These are phyloP conservation scores for Halichoeres trimaculatus DNA, from an alignment of 2,113 vertebrate genomes.

Conservation along the genomic window DNA sequence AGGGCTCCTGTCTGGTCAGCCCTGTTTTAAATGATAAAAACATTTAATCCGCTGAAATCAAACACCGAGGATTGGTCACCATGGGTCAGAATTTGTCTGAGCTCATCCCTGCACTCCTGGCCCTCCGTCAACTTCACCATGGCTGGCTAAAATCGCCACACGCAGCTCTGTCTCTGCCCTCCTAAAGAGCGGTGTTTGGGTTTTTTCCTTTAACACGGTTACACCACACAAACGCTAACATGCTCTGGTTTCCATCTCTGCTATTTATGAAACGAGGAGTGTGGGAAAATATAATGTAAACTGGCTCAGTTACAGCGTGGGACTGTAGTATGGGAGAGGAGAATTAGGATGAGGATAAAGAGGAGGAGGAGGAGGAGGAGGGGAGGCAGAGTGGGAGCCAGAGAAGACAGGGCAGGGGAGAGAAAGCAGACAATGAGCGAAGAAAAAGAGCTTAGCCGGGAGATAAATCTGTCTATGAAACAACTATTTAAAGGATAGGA, in stretches of 20 bases:
- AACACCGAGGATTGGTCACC: conserved; percentile 39
- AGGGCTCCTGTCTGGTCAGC: conserved; percentile 59
- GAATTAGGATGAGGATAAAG: conserved; percentile 12
- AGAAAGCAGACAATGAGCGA: conserved; percentile 39
- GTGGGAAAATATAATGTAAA: conserved; percentile 68
- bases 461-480: conserved; percentile 52
- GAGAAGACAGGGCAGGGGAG: conserved; percentile 28
- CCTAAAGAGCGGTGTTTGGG: conserved; percentile 12
- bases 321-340: conserved; percentile 30
- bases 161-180: conserved; percentile 15
- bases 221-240: conserved; percentile 42
- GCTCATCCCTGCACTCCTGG: conserved; percentile 38
- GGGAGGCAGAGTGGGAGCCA: conserved; percentile 14
- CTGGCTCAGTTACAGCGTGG: conserved; percentile 44
- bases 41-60: conserved; percentile 56
- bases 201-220: conserved; percentile 33
- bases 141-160: conserved; percentile 6
- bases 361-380: conserved; percentile 10
- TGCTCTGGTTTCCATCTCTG: conserved; percentile 52
- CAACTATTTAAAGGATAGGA: conserved; percentile 35
- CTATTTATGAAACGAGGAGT: conserved; percentile 69
- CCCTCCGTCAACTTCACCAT: conserved; percentile 20
- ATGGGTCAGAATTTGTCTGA: conserved; percentile 45
- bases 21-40: conserved; percentile 66
- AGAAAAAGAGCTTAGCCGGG: conserved; percentile 43